phyloP scores from a whole-genome alignment of 2,797 vertebrate genomes.

The Paedocypris micromegethes region DNA sequence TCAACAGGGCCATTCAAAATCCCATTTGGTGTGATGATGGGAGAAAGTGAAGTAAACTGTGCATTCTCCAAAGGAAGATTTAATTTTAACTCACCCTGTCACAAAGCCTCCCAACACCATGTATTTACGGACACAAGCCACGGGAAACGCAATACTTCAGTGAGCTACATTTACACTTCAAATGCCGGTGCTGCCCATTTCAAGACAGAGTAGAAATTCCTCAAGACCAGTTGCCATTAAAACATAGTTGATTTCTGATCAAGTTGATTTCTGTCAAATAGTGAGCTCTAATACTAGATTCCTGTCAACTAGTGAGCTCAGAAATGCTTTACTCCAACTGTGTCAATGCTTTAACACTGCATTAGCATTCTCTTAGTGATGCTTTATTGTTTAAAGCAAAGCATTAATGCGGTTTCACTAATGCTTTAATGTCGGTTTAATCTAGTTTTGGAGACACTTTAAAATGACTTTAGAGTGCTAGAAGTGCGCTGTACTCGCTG shows the following conservation, averaged over 20 bases:
- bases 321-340: too few relatives aligned
- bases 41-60: slow-evolving; percentile 16
- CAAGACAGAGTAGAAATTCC: not conserved
- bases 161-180: not conserved
- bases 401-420: too few relatives aligned
- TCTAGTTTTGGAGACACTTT: not conserved
- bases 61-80: slow-evolving; percentile 24
- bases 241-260: too few relatives aligned
- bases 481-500: not conserved
- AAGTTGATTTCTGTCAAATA: too few relatives aligned
- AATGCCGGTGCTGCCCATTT: not conserved
- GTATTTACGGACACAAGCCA: slow-evolving; percentile 16
- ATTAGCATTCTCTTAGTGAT: not conserved
- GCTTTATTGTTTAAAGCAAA: not conserved
- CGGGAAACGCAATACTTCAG: slow-evolving; percentile 23
- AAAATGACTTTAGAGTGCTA: not conserved
- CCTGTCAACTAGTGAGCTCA: too few relatives aligned
- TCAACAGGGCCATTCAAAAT: slow-evolving; percentile 37
- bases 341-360: not conserved
- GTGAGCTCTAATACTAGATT: too few relatives aligned
- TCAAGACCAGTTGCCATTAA: too few relatives aligned
- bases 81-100: slow-evolving; percentile 28
- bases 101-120: slow-evolving; percentile 11
- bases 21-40: slow-evolving; percentile 35
- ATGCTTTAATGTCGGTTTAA: not conserved